Conservation (phyloP, 1,140 invertebrate species). For the Eriosoma lanigerum region DNA sequence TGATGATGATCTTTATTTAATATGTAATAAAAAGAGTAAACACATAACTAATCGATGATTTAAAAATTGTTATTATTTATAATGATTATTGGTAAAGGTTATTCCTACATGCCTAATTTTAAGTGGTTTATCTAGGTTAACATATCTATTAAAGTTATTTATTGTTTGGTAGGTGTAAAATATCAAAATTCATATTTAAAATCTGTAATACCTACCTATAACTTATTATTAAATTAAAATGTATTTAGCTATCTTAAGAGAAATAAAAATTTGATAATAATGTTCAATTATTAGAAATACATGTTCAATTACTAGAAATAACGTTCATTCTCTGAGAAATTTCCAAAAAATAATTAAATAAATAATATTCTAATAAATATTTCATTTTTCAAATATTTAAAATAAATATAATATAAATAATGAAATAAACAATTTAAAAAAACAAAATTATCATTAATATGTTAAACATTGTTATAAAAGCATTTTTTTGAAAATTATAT, state of each 20-base stretch:
- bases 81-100: not conserved
- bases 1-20: too few relatives aligned
- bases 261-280: not conserved
- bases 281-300: not conserved
- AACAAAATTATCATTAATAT: too few relatives aligned
- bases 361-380: too few relatives aligned
- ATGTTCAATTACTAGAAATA: conserved; percentile 5
- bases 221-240: not conserved
- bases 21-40: too few relatives aligned
- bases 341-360: too few relatives aligned
- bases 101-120: not conserved
- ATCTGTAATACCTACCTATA: not conserved
- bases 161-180: not conserved
- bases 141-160: not conserved
- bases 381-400: too few relatives aligned
- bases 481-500: too few relatives aligned
- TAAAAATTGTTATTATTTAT: not conserved
- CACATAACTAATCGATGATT: not conserved
- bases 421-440: too few relatives aligned
- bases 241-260: not conserved
- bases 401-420: too few relatives aligned
- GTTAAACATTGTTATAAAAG: too few relatives aligned
- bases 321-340: not conserved
- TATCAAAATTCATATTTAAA: not conserved
- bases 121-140: not conserved